Evolutionary conservation across 2,113 vertebrate species (phyloP), one percentile per base, ranked within the genome.

Genomic region (Bubo blakistoni): DNA sequence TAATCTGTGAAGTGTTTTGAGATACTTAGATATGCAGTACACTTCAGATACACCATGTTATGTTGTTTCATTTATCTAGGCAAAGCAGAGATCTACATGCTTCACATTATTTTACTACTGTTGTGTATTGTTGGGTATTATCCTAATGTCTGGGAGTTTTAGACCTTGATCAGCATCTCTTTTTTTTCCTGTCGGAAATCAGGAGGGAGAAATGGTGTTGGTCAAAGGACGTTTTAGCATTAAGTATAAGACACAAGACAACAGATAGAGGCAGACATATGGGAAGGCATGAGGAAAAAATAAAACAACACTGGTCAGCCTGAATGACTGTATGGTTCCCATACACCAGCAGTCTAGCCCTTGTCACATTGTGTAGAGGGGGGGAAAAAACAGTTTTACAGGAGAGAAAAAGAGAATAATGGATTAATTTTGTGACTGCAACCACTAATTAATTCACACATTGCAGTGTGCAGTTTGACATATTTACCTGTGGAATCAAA

Each of bases 1-100:
- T 84, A 84, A 96, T 65, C 88, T 66, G 20, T 87, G 83, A 84
- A 97, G 86, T 78, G 73, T 72, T 94, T 84, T 52, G 77, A 92
- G 90, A 96, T 67, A 36, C 72, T 94, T 73, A 83, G 88, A 97
- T 89, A 92, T n/a, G 69, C 92, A 81, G 40, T 4, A 69, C 81
- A 90, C 47, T 94, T 86, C 86, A 89, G 86, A 94, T 81, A 86
- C 78, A 92, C 44, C 49, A 74, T 13, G 49, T 78, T 65, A 7
- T 26, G 69, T 40, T 76, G 81, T 87, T 82, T 76, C 70, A 71
- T 54, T 94, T 84, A 81, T 65, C 49, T 62, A 72, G 61, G 30
- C 63, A 84, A 66, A 87, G 61, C n/a, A 84, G 30, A 84, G 93
- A 89, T 74, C 71, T 51, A 27, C 3, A 2, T 34, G 47, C 69